Percentiles rank a stretch among this genome's conserved stretches.
phyloP scores from a whole-genome alignment of 53 echinoderm and acorn worm genomes.

The Astropecten irregularis region DNA sequence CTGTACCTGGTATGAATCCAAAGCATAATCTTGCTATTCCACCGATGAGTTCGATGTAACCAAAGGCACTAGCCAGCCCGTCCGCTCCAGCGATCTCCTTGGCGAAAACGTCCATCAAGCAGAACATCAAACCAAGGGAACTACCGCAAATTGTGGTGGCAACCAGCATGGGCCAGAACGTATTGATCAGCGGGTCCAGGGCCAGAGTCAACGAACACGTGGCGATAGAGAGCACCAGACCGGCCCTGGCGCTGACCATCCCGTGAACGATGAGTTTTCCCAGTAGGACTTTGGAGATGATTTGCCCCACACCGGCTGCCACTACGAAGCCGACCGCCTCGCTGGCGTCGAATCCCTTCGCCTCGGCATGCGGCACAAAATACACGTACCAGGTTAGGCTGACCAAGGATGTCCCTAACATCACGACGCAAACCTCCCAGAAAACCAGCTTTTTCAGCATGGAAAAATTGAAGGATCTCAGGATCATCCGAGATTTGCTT shows the following conservation, averaged over 20 bases:
- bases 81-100: slow-evolving; percentile 13
- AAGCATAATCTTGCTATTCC: neutral
- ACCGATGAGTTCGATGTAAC: slow-evolving; percentile 3
- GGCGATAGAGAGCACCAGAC: neutral
- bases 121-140: slow-evolving; percentile 7
- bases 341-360: neutral
- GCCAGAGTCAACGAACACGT: neutral
- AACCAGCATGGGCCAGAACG: slow-evolving; percentile 27
- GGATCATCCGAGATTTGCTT: neutral
- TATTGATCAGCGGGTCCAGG: neutral
- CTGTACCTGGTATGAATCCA: neutral
- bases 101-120: slow-evolving; percentile 13
- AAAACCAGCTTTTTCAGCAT: neutral
- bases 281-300: neutral
- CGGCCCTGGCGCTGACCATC: neutral
- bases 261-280: slow-evolving; percentile 1
- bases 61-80: slow-evolving; percentile 1
- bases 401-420: neutral
- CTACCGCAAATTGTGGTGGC: neutral
- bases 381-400: neutral
- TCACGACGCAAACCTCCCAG: neutral
- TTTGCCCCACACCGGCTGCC: slow-evolving; percentile 5
- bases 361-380: neutral
- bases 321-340: neutral
- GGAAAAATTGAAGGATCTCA: neutral